A percentile compares a stretch with the other conserved stretches of the same genome.
Conservation (phyloP, 1,140 invertebrate species). For the Halyomorpha halys region DNA sequence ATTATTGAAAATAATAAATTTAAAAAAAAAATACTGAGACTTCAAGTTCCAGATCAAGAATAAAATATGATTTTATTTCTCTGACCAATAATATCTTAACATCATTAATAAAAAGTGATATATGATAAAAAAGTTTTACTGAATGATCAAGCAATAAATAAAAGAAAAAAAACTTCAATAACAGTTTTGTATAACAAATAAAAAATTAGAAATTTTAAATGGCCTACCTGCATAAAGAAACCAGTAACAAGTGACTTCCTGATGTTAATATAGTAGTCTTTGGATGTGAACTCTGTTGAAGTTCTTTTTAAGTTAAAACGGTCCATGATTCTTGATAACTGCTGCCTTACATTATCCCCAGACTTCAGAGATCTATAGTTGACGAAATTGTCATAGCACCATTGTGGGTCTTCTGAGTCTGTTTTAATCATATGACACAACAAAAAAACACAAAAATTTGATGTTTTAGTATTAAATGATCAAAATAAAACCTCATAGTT, state of each 20-base stretch:
- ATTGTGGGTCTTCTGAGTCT: conserved; percentile 83
- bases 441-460: not conserved
- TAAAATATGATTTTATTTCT: too few species aligned
- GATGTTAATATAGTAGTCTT: conserved; percentile 99
- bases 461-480: not conserved
- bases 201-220: too few species aligned
- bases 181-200: too few species aligned
- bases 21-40: too few species aligned
- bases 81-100: too few species aligned
- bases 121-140: too few species aligned
- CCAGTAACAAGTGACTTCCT: conserved; percentile 94
- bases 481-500: not conserved
- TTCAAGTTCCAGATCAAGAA: too few species aligned
- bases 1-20: too few species aligned
- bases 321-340: conserved; percentile 78
- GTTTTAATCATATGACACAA: not conserved
- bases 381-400: conserved; percentile 99
- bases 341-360: conserved; percentile 74
- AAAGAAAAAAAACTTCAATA: too few species aligned
- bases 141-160: too few species aligned
- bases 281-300: conserved; percentile 96
- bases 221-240: conserved; percentile 97
- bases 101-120: too few species aligned
- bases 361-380: conserved; percentile 97
- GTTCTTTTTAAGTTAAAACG: conserved; percentile 86